These are phyloP conservation scores for Eulithis prunata DNA, from an alignment of 2,888 invertebrate species.

Conservation along the genomic window DNA sequence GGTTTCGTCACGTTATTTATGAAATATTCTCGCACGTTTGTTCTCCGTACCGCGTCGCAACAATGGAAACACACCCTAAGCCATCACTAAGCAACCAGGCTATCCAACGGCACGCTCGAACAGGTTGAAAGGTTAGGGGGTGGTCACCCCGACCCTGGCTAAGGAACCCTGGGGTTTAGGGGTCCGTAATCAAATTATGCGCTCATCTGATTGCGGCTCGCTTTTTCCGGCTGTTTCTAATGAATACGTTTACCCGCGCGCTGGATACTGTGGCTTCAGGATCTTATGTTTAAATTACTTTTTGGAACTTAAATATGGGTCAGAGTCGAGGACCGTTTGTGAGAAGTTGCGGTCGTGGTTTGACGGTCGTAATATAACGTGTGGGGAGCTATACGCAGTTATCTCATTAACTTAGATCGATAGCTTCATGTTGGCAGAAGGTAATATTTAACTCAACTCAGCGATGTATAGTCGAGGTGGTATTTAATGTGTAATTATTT, in stretches of 20 bases:
- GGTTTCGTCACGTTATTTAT: too few relatives aligned
- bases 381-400: too few relatives aligned
- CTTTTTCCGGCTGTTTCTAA: constrained; percentile 36
- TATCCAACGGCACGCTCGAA: constrained; percentile 27
- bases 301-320: constrained; percentile 2
- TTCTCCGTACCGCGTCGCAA: too few relatives aligned
- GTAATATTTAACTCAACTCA: too few relatives aligned
- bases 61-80: too few relatives aligned
- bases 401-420: too few relatives aligned
- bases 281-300: constrained; percentile 1
- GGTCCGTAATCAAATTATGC: constrained; percentile 41
- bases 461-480: too few relatives aligned
- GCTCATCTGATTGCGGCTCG: constrained; percentile 39
- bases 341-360: not conserved
- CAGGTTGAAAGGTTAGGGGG: constrained; percentile 33
- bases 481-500: too few relatives aligned
- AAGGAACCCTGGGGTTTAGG: constrained; percentile 15
- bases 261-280: constrained; percentile 7
- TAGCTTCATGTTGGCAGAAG: too few relatives aligned
- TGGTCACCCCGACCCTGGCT: constrained; percentile 19
- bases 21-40: too few relatives aligned
- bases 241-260: constrained; percentile 38
- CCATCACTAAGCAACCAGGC: not conserved
- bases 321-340: not conserved
- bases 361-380: too few relatives aligned